Evolutionary conservation across 2,888 invertebrate species (phyloP).

Genomic region (Lasioglossum morio): DNA sequence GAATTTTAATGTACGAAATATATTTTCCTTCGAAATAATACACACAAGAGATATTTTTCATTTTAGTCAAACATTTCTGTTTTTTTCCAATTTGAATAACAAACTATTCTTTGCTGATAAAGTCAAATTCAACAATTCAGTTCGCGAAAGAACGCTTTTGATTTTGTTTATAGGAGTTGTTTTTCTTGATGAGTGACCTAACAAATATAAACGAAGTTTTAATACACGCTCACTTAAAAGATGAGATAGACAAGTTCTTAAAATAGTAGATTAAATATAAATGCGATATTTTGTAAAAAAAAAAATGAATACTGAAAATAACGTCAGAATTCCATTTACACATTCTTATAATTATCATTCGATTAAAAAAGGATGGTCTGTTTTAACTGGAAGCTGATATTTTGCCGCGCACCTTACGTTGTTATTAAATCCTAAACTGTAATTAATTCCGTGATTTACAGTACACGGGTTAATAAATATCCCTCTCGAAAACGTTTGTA

Average conservation of each 20-base stretch:
- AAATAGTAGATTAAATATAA: not conserved
- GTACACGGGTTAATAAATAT: not conserved
- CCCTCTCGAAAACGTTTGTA: not conserved
- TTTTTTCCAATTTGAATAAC: not conserved
- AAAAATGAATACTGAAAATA: not conserved
- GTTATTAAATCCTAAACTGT: not conserved
- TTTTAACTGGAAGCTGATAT: not conserved
- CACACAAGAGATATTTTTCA: not conserved
- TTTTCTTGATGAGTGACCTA: too few relatives aligned
- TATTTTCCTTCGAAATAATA: too few relatives aligned
- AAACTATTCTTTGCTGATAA: not conserved
- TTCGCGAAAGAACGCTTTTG: too few relatives aligned
- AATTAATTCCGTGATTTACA: not conserved
- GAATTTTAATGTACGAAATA: too few relatives aligned
- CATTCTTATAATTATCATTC: not conserved
- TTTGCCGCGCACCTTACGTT: not conserved
- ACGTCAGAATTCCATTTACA: not conserved
- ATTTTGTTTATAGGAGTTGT: too few relatives aligned
- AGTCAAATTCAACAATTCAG: too few relatives aligned
- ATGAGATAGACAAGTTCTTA: not conserved
- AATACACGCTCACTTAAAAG: not conserved
- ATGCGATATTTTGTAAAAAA: not conserved
- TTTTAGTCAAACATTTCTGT: not conserved
- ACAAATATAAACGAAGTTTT: too few relatives aligned
- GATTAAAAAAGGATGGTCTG: not conserved